A percentile compares a stretch with the other conserved stretches of the same genome.
Evolutionary conservation across 2,797 vertebrate species (phyloP).

Genomic region (Coracias cyanogaster): DNA sequence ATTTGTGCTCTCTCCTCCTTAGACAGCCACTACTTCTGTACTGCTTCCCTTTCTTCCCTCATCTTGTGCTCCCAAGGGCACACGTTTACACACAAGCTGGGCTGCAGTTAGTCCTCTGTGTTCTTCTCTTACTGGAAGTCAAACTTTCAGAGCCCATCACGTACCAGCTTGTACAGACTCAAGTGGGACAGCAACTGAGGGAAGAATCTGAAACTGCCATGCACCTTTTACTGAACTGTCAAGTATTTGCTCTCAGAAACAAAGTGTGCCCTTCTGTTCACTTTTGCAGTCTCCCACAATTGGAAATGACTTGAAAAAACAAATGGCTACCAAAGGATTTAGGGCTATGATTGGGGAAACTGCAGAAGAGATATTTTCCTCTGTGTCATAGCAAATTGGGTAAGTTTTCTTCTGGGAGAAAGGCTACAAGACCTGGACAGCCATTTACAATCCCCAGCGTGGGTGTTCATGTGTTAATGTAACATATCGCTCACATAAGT

Average conservation of each 20-base stretch:
- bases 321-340: background rate
- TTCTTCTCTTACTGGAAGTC: background rate
- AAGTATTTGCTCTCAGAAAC: background rate
- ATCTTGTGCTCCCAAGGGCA: background rate
- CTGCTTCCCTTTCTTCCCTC: background rate
- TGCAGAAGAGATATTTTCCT: background rate
- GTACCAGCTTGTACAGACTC: background rate
- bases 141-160: background rate
- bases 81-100: accelerated
- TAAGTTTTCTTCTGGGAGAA: background rate
- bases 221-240: background rate
- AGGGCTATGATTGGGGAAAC: background rate
- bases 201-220: background rate
- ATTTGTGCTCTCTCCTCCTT: background rate
- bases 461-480: background rate
- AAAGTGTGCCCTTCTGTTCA: background rate
- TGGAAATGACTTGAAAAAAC: background rate
- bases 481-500: slow-evolving; percentile 23
- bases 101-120: background rate
- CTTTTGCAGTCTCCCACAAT: background rate
- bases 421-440: background rate
- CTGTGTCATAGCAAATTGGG: background rate
- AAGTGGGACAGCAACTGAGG: background rate
- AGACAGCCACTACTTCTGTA: background rate
- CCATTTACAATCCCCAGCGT: background rate